Conservation (phyloP, 2,113 vertebrate species). For the Clinocottus analis region DNA sequence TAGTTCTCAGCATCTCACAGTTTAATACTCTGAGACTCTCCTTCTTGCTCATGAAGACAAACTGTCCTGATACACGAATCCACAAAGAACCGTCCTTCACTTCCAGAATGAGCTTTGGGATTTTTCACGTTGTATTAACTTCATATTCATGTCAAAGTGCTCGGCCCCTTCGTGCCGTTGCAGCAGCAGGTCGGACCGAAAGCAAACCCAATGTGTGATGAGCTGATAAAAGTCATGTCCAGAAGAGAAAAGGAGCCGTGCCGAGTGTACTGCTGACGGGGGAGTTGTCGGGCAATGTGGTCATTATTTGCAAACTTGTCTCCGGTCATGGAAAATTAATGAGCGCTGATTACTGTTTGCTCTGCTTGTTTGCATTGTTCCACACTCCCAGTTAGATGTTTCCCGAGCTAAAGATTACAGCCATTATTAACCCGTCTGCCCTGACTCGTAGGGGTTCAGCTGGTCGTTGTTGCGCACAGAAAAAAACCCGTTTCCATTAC, state of each 20-base stretch:
- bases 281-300: slow-evolving; percentile 4
- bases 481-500: slow-evolving; percentile 57
- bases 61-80: background rate
- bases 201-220: background rate
- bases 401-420: slow-evolving; percentile 52
- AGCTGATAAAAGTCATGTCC: slow-evolving; percentile 7
- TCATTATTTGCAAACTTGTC: slow-evolving; percentile 46
- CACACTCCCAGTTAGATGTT: slow-evolving; percentile 48
- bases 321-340: slow-evolving; percentile 48
- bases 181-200: background rate
- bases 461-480: background rate
- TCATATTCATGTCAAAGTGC: slow-evolving; percentile 1
- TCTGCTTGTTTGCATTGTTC: slow-evolving; percentile 51
- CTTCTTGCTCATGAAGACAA: background rate
- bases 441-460: slow-evolving; percentile 41
- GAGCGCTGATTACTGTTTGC: slow-evolving; percentile 56
- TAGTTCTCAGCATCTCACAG: too few species aligned
- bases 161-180: background rate
- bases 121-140: slow-evolving; percentile 13
- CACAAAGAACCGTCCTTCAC: background rate
- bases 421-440: slow-evolving; percentile 53
- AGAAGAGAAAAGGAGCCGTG: background rate
- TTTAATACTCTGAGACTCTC: background rate
- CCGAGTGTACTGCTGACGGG: slow-evolving; percentile 15
- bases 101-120: slow-evolving; percentile 2